Evolutionary conservation across 2,797 vertebrate genomes (phyloP), one percentile per base, ranked within the genome.

Genomic region (Hypotaenidia philippensis): DNA sequence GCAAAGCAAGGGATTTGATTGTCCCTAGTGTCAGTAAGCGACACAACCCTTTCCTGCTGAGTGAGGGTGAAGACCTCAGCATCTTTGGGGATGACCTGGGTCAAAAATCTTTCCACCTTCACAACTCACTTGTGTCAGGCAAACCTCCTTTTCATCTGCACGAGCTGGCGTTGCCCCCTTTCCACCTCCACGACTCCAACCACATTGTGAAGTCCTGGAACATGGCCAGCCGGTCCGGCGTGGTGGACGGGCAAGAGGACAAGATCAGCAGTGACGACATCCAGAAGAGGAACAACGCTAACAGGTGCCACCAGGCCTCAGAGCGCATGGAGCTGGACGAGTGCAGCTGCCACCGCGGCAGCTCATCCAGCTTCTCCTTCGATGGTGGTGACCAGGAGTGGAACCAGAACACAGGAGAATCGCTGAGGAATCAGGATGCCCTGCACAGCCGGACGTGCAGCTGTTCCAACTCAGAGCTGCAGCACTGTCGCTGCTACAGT

Each of bases 1-100:
- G 82, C 66, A 96, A 97, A 83, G 78, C 49, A 4, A 95, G 93
- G 27, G 97, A 98, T 27, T 95, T 94, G 61, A 92, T 97, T 83
- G 97, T 96, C 66, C 85, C 96, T 2, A 66, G 93, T 10, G 95
- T 93, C 69, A 91, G 7, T 70, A 98, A 96, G 82, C 98, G 99
- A 10, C 99, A 98, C 78, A 99, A 99, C 66, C 99, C 99, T 8
- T 99, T 99, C 97, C 97, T 99, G 83, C 96, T 98, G 45, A 98
- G 16, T 71, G 98, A 98, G 21, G 97, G 98, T 31, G 97, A 98
- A 52, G 98, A 98, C 47, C 98, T 98, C 9, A 98, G 97, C 60
- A 47, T 95, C 11, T 97, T 94, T 45, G 96, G 96, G 38, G 97
- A 97, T 77, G 87, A 95, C 74, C 50, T 94, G 44, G 94, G 97